These are phyloP conservation scores for Acrocephalus arundinaceus DNA, from an alignment of 2,113 vertebrate genomes.

Conservation along the genomic window DNA sequence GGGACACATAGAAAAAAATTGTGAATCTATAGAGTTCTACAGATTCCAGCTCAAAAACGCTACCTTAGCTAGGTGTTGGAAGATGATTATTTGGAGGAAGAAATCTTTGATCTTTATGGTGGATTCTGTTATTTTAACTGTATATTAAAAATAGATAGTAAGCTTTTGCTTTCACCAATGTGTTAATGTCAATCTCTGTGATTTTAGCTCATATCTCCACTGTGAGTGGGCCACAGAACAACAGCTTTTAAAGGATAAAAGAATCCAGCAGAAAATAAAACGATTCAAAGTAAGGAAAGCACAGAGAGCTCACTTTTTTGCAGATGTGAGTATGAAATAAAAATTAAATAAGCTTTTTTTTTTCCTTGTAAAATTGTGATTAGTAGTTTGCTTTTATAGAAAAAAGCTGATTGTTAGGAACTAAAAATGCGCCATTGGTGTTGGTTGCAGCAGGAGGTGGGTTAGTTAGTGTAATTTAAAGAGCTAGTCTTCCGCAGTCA, in stretches of 20 bases:
- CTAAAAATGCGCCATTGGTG: neutral
- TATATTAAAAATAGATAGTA: neutral
- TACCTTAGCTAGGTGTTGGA: neutral
- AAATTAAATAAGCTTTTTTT: neutral
- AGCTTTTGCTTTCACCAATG: constrained; percentile 8
- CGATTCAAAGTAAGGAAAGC: constrained; percentile 97
- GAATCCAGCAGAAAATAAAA: constrained; percentile 99
- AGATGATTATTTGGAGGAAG: neutral
- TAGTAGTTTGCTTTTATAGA: neutral
- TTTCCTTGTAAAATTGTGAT: neutral
- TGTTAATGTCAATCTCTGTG: constrained; percentile 33
- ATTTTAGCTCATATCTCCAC: constrained; percentile 93
- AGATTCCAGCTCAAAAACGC: neutral
- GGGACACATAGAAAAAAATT: neutral
- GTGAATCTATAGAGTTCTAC: neutral
- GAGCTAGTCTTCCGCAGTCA: neutral
- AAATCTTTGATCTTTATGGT: neutral
- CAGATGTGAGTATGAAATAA: constrained; percentile 87
- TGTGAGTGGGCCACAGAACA: constrained; percentile 99
- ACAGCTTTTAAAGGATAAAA: constrained; percentile 97
- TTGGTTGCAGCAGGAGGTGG: neutral
- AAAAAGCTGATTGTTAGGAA: neutral
- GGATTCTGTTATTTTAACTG: neutral
- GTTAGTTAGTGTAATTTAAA: neutral
- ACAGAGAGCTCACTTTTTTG: constrained; percentile 97